Percentiles rank a stretch among this genome's conserved stretches.
phyloP scores from a whole-genome alignment of 2,888 invertebrate genomes.

The Drosophila birchii region DNA sequence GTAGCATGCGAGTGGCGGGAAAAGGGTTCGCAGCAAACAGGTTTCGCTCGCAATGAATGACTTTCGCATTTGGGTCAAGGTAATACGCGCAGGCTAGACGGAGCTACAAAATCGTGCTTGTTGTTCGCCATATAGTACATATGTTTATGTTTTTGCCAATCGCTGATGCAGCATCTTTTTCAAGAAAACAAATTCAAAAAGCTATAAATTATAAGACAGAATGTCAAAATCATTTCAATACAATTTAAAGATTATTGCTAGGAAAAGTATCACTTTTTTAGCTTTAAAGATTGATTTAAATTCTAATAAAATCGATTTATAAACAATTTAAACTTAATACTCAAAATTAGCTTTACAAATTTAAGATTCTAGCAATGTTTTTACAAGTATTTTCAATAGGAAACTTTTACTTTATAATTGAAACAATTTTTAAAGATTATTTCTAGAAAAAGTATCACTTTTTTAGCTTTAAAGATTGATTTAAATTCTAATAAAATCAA shows the following conservation, averaged over 20 bases:
- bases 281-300: no score
- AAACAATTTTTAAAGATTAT: no score
- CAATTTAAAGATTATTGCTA: not conserved
- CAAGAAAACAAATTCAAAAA: not conserved
- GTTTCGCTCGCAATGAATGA: conserved; percentile 65
- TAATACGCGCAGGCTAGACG: conserved; percentile 64
- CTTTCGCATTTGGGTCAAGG: conserved; percentile 76
- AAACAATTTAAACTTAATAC: not conserved
- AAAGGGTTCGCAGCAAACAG: conserved; percentile 76
- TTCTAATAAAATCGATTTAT: not conserved
- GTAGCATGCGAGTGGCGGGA: conserved; percentile 54
- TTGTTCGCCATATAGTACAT: conserved; percentile 18
- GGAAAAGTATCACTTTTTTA: not conserved
- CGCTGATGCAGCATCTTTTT: conserved; percentile 33
- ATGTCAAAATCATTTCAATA: not conserved
- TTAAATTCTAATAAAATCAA: not conserved
- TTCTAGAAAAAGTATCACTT: not conserved
- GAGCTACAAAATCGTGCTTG: conserved; percentile 49
- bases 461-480: no score
- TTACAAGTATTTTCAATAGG: no score
- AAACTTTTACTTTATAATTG: no score
- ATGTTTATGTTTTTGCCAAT: conserved; percentile 7
- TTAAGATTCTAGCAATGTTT: not conserved
- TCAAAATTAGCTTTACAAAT: not conserved
- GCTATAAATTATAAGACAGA: conserved; percentile 9